A percentile compares a stretch with the other conserved stretches of the same genome.
Evolutionary conservation across 2,888 invertebrate species (phyloP).

Genomic region (Palloptera scutellata): DNA sequence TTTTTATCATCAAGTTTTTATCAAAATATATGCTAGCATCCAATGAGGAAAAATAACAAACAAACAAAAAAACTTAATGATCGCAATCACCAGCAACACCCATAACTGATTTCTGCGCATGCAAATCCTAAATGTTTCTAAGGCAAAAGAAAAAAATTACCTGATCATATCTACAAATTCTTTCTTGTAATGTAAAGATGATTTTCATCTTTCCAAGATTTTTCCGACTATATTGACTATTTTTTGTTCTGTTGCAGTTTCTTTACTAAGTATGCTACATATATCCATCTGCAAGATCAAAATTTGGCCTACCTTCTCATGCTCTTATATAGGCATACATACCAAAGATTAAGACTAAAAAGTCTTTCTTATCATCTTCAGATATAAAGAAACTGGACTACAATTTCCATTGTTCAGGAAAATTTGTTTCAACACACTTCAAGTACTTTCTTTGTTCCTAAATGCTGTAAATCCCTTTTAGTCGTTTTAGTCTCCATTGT

Average conservation of each 20-base stretch:
- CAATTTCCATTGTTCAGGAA: neutral
- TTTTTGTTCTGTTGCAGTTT: neutral
- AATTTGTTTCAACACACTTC: neutral
- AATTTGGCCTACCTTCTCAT: constrained; percentile 3
- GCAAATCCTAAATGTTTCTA: no score
- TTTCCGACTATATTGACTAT: neutral
- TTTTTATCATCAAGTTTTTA: constrained; percentile 26
- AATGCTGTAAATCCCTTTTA: constrained; percentile 30
- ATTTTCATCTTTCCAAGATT: constrained; percentile 22
- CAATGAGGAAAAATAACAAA: no score
- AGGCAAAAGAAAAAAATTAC: neutral
- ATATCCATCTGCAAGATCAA: constrained; percentile 16
- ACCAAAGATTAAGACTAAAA: constrained; percentile 49
- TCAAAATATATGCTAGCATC: no score
- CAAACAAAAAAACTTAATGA: no score
- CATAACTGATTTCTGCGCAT: no score
- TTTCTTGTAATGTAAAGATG: neutral
- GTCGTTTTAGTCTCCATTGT: constrained; percentile 12
- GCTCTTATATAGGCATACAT: constrained; percentile 47
- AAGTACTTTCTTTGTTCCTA: constrained; percentile 17
- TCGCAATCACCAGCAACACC: no score
- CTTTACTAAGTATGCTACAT: no score
- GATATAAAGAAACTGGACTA: neutral
- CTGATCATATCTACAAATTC: constrained; percentile 19
- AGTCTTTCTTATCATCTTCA: neutral